A percentile compares a stretch with the other conserved stretches of the same genome.
These are phyloP conservation scores for Pitangus sulphuratus DNA, from an alignment of 2,797 vertebrate species.

Conservation along the genomic window DNA sequence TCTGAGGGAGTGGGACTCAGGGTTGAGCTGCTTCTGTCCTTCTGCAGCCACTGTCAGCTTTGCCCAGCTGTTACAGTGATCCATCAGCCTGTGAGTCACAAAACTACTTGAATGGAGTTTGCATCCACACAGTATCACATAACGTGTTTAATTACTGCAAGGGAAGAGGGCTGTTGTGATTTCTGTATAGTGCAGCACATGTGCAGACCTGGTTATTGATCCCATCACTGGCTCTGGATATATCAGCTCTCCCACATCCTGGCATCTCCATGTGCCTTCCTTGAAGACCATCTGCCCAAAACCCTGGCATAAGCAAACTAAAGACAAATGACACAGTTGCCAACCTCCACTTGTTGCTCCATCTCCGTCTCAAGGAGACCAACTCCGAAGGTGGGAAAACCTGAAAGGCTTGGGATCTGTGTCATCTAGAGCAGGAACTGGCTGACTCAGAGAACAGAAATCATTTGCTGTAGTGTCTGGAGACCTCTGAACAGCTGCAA, in stretches of 20 bases:
- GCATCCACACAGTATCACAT: neutral
- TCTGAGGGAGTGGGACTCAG: neutral
- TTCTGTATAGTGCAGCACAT: neutral
- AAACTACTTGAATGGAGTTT: neutral
- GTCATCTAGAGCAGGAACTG: slow-evolving; percentile 4
- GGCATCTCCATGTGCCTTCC: neutral
- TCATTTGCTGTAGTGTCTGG: slow-evolving; percentile 10
- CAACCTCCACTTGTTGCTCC: neutral
- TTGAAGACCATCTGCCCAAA: neutral
- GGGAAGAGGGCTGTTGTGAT: neutral
- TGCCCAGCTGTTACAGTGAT: neutral
- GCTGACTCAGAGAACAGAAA: slow-evolving; percentile 25
- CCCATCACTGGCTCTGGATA: neutral
- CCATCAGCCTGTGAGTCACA: neutral
- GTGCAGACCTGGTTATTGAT: neutral
- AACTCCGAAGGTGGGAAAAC: neutral
- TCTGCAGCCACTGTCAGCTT: neutral
- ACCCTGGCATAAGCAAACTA: neutral
- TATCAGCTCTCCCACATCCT: neutral
- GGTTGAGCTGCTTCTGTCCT: neutral
- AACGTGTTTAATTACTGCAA: neutral
- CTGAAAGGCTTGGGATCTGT: neutral
- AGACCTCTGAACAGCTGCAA: slow-evolving; percentile 62
- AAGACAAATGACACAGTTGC: neutral
- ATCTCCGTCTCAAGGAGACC: neutral